Percentiles rank a stretch among this genome's conserved stretches.
Evolutionary conservation across 2,797 vertebrate species (phyloP).

Genomic region (Darevskia nairensis): DNA sequence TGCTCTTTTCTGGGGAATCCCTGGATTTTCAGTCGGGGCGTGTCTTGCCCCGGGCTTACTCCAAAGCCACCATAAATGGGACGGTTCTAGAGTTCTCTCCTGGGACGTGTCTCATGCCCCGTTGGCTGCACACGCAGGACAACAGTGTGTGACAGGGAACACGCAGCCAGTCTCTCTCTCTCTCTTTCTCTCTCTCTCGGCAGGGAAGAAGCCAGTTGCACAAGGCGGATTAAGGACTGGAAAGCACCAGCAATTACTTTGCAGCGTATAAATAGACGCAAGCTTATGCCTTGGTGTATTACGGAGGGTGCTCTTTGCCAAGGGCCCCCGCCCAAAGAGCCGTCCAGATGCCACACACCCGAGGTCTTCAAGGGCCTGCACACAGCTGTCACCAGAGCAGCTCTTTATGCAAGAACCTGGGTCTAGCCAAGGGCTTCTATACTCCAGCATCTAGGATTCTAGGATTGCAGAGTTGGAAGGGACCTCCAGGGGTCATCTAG

Average conservation of each 20-base stretch:
- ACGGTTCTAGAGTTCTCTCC: no score
- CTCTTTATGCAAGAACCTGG: no score
- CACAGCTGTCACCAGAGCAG: no score
- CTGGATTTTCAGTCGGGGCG: neutral
- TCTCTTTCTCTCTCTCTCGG: slow-evolving; percentile 62
- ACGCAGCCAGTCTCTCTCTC: slow-evolving; percentile 53
- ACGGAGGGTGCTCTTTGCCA: neutral
- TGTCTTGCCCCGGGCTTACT: neutral
- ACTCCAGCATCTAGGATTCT: no score
- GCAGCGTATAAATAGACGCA: slow-evolving; percentile 64
- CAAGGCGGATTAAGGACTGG: slow-evolving; percentile 62
- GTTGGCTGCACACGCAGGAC: no score
- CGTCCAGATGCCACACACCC: no score
- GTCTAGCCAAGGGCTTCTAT: no score
- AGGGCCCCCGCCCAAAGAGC: no score
- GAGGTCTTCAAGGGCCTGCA: no score
- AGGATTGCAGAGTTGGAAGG: no score
- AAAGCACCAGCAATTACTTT: slow-evolving; percentile 71
- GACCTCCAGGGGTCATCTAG: no score
- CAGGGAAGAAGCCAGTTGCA: slow-evolving; percentile 58
- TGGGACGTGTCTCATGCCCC: neutral
- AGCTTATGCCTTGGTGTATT: slow-evolving; percentile 59
- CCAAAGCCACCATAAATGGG: neutral
- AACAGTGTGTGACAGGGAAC: slow-evolving; percentile 39
- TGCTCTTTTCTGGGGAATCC: no score